These are phyloP conservation scores for Gerris buenoi DNA, from an alignment of 1,140 invertebrate species.

Conservation along the genomic window DNA sequence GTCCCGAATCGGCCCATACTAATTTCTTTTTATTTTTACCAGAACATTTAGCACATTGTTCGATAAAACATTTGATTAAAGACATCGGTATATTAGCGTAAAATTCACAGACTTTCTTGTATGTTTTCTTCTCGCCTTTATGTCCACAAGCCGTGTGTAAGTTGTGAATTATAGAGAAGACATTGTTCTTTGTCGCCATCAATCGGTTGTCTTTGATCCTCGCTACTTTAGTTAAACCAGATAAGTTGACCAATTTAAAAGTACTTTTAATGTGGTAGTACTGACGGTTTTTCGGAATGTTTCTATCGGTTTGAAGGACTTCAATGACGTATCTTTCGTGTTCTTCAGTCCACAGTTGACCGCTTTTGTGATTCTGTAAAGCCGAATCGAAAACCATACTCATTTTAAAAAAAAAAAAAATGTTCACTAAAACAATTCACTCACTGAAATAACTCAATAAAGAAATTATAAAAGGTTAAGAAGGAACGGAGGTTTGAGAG, in stretches of 20 bases:
- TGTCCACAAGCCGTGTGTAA: neutral
- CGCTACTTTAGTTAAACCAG: neutral
- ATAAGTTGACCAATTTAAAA: neutral
- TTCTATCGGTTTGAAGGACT: neutral
- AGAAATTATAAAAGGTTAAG: no score
- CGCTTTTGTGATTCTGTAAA: neutral
- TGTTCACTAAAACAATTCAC: no score
- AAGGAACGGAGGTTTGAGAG: no score
- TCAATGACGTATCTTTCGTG: neutral
- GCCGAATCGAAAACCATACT: neutral
- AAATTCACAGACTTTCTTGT: neutral
- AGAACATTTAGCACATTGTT: neutral
- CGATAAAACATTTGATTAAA: neutral
- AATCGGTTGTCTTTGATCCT: neutral
- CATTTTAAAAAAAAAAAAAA: neutral
- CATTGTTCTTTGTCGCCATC: neutral
- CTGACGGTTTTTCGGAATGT: neutral
- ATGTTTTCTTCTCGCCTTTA: neutral
- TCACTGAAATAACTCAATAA: no score
- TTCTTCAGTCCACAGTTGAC: neutral
- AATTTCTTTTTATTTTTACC: neutral
- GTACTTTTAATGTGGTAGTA: neutral
- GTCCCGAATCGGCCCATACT: neutral
- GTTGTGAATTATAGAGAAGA: neutral
- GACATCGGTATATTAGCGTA: neutral